Percentiles rank a stretch among this genome's conserved stretches.
Evolutionary conservation across 2,113 vertebrate species (phyloP).

Genomic region (Anthoscopus minutus): DNA sequence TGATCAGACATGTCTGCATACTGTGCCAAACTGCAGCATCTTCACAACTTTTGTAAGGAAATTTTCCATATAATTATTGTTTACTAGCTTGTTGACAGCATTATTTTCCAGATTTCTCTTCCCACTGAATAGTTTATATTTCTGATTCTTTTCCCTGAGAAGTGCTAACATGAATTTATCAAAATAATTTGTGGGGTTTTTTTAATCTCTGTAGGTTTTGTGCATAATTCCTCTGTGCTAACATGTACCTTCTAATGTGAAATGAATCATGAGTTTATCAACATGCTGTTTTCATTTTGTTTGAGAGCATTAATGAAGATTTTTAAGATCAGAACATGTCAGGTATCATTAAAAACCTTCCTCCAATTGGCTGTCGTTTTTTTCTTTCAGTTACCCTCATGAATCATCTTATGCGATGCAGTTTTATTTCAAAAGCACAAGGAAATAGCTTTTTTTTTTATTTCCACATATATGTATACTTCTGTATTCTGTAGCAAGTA

Average conservation of each 20-base stretch:
- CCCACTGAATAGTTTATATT: neutral
- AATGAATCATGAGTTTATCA: neutral
- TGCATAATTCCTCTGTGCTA: neutral
- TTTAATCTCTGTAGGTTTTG: neutral
- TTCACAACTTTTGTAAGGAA: neutral
- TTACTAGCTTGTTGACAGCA: neutral
- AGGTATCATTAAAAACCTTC: neutral
- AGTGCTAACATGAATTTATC: neutral
- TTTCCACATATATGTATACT: neutral
- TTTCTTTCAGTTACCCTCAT: neutral
- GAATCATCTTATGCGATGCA: neutral
- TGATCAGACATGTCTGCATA: neutral
- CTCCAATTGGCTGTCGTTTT: neutral
- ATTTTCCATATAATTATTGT: neutral
- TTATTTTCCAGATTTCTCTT: neutral
- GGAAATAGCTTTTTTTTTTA: neutral
- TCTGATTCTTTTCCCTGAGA: neutral
- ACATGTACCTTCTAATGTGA: neutral
- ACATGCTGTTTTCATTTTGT: neutral
- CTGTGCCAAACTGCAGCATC: neutral
- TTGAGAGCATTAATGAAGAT: neutral
- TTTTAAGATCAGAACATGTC: neutral
- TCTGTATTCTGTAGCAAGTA: neutral
- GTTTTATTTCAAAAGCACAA: neutral
- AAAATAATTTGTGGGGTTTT: neutral